These are phyloP conservation scores for Acrobeloides nanus DNA, from an alignment of 2,888 invertebrate species.

Conservation along the genomic window DNA sequence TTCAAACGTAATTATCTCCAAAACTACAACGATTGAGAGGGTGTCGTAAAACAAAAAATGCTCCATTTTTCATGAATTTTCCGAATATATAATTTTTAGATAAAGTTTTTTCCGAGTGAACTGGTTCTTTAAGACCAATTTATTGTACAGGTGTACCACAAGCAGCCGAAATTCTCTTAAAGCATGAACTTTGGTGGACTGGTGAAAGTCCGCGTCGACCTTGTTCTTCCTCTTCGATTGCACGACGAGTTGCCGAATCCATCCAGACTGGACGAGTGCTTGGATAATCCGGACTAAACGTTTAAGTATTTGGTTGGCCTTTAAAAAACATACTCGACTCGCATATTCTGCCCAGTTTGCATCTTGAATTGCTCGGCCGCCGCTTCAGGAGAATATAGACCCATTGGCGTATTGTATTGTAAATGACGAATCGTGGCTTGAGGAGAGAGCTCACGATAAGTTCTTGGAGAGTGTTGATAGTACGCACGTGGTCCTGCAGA, in stretches of 20 bases:
- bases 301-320: neutral
- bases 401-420: conserved; percentile 51
- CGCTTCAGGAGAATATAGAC: conserved; percentile 42
- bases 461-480: conserved; percentile 22
- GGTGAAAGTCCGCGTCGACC: conserved; percentile 25
- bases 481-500: conserved; percentile 11
- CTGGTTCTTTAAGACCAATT: too few relatives aligned
- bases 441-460: conserved; percentile 38
- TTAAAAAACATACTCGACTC: conserved; percentile 8
- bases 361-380: conserved; percentile 43
- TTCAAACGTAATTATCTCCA: too few relatives aligned
- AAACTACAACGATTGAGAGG: too few relatives aligned
- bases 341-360: conserved; percentile 34
- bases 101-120: too few relatives aligned
- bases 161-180: conserved; percentile 39
- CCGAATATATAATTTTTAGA: too few relatives aligned
- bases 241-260: conserved; percentile 21
- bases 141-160: too few relatives aligned
- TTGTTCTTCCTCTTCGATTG: conserved; percentile 20
- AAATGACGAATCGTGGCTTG: conserved; percentile 29
- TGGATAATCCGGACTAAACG: conserved; percentile 10
- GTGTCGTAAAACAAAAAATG: too few relatives aligned
- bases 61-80: too few relatives aligned
- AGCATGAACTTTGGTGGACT: conserved; percentile 35
- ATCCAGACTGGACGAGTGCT: conserved; percentile 16